phyloP scores from a whole-genome alignment of 2,113 vertebrate genomes.

The Rhinolophus sinicus region DNA sequence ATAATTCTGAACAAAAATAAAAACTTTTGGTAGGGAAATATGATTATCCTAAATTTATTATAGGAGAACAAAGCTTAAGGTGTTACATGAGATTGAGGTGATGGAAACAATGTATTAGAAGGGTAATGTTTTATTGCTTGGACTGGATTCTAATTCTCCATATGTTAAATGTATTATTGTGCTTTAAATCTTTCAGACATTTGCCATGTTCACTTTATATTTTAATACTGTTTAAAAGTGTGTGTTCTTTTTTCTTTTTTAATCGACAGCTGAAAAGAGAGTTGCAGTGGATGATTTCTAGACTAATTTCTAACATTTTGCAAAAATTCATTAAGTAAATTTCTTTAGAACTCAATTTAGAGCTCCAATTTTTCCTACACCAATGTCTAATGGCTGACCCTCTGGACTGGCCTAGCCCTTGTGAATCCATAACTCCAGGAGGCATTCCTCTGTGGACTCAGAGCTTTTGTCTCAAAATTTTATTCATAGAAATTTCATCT shows the following conservation, averaged over 20 bases:
- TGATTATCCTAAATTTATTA: neutral
- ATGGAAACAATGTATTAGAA: neutral
- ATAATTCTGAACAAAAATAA: neutral
- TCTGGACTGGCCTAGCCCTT: neutral
- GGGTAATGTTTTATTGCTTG: neutral
- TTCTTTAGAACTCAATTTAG: neutral
- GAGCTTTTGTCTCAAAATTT: neutral
- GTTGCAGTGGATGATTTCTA: neutral
- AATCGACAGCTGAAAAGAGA: neutral
- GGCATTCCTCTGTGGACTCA: neutral
- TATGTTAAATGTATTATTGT: neutral
- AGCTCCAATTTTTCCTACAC: neutral
- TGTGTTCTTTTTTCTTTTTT: neutral
- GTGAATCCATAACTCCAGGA: neutral
- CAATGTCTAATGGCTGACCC: neutral
- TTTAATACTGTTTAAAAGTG: neutral
- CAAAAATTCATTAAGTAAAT: neutral
- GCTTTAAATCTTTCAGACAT: neutral
- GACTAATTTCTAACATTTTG: neutral
- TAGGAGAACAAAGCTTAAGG: neutral
- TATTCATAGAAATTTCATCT: neutral
- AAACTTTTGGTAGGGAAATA: neutral
- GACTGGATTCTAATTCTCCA: neutral
- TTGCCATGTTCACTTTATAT: neutral
- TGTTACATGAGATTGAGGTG: neutral